These are phyloP conservation scores for Speoplatyrhinus poulsoni DNA, from an alignment of 2,113 vertebrate species.

Conservation along the genomic window DNA sequence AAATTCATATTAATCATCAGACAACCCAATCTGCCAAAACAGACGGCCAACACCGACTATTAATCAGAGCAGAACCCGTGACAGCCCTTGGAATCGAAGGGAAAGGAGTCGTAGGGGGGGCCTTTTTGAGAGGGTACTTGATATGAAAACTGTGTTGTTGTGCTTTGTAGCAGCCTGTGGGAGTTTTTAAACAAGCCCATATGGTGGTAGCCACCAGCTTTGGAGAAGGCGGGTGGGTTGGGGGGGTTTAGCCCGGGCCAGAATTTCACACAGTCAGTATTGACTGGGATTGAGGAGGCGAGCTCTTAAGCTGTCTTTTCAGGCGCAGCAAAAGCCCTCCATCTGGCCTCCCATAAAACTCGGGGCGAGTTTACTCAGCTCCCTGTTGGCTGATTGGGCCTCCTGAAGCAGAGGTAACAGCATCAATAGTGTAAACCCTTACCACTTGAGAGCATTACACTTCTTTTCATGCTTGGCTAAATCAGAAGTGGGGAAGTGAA, in stretches of 20 bases:
- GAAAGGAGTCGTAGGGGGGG: conserved; percentile 66
- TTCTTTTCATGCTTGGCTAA: conserved; percentile 99
- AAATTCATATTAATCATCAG: conserved; percentile 72
- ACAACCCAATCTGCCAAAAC: conserved; percentile 70
- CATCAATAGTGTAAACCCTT: conserved; percentile 99
- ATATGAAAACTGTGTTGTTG: conserved; percentile 84
- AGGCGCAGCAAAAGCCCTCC: conserved; percentile 94
- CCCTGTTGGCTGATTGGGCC: conserved; percentile 95
- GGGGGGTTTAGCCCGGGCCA: conserved; percentile 83
- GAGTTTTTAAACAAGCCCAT: conserved; percentile 82
- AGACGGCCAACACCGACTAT: conserved; percentile 72
- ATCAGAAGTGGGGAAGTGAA: conserved; percentile 99
- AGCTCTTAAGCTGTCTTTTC: conserved; percentile 99
- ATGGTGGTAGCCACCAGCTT: conserved; percentile 83
- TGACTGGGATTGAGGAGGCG: conserved; percentile 98
- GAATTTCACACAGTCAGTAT: conserved; percentile 98
- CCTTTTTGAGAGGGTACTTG: conserved; percentile 77
- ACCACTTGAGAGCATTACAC: conserved; percentile 99
- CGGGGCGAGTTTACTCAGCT: conserved; percentile 91
- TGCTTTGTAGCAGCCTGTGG: conserved; percentile 84
- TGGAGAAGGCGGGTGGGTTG: conserved; percentile 72
- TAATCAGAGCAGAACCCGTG: conserved; percentile 75
- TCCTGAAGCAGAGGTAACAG: conserved; percentile 99
- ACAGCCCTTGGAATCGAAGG: conserved; percentile 71
- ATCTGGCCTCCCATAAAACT: conserved; percentile 99